These are phyloP conservation scores for Streblospio benedicti DNA, from an alignment of 1,140 invertebrate species.

Conservation along the genomic window DNA sequence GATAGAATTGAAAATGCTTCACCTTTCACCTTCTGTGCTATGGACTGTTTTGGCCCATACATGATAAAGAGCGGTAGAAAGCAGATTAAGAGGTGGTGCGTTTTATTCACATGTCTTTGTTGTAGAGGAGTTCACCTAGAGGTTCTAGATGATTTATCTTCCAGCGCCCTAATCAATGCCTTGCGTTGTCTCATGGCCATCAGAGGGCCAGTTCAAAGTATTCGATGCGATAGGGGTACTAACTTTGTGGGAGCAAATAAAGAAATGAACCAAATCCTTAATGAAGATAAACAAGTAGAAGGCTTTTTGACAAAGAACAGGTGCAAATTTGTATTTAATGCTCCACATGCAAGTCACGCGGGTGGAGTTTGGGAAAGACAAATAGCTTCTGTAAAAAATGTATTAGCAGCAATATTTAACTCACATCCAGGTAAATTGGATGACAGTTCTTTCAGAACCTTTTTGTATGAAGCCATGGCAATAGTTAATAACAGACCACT, in stretches of 20 bases:
- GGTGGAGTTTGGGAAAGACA: neutral
- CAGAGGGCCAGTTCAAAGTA: conserved; percentile 13
- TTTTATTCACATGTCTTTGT: conserved; percentile 22
- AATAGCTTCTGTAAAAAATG: neutral
- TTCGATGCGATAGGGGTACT: conserved; percentile 23
- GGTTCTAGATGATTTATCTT: conserved; percentile 20
- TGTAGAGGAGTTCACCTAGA: conserved; percentile 21
- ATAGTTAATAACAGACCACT: no score
- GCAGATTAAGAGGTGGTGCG: conserved; percentile 15
- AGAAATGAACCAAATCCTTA: conserved; percentile 7
- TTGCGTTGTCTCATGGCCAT: conserved; percentile 17
- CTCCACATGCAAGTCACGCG: neutral
- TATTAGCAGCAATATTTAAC: neutral
- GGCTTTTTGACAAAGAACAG: no score
- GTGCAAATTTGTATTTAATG: neutral
- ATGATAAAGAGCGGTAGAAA: conserved; percentile 21
- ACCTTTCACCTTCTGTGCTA: conserved; percentile 20
- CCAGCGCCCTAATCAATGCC: conserved; percentile 25
- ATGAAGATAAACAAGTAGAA: no score
- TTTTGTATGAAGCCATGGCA: no score
- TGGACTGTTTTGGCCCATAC: conserved; percentile 25
- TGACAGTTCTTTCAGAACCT: no score
- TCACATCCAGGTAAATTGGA: neutral
- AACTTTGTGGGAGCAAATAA: conserved; percentile 34
- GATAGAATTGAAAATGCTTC: conserved; percentile 19